These are phyloP conservation scores for Ochropleura plecta DNA, from an alignment of 2,888 invertebrate species.

Conservation along the genomic window DNA sequence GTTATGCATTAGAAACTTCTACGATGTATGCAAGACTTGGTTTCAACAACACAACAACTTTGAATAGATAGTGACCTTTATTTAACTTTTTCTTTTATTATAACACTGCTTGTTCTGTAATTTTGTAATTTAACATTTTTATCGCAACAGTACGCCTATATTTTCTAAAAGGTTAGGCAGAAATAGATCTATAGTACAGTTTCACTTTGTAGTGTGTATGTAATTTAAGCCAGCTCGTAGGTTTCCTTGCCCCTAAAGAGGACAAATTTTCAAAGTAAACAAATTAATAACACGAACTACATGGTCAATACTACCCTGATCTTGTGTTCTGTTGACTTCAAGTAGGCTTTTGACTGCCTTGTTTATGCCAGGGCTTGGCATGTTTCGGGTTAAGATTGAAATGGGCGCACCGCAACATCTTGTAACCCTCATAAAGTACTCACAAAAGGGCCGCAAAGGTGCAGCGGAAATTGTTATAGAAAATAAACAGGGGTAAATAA, in stretches of 20 bases:
- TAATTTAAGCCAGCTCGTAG: background rate
- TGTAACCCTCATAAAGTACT: conserved; percentile 59
- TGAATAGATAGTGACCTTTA: background rate
- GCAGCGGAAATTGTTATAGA: conserved; percentile 27
- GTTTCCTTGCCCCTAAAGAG: no score
- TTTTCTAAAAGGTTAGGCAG: background rate
- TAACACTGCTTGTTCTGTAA: background rate
- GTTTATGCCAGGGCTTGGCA: conserved; percentile 42
- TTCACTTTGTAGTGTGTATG: background rate
- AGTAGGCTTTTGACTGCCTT: conserved; percentile 45
- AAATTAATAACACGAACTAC: conserved; percentile 22
- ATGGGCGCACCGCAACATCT: conserved; percentile 54
- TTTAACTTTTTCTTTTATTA: background rate
- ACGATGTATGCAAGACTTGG: background rate
- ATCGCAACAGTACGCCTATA: background rate
- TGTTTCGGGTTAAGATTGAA: conserved; percentile 53
- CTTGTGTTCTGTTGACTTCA: conserved; percentile 42
- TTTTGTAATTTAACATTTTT: background rate
- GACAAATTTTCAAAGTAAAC: background rate
- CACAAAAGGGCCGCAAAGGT: conserved; percentile 35
- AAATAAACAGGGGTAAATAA: conserved; percentile 23
- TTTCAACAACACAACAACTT: conserved; percentile 1
- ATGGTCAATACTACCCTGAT: conserved; percentile 18
- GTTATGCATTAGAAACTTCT: conserved; percentile 14
- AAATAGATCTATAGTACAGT: background rate